These are phyloP conservation scores for Rhineura floridana DNA, from an alignment of 2,113 vertebrate species.

Conservation along the genomic window DNA sequence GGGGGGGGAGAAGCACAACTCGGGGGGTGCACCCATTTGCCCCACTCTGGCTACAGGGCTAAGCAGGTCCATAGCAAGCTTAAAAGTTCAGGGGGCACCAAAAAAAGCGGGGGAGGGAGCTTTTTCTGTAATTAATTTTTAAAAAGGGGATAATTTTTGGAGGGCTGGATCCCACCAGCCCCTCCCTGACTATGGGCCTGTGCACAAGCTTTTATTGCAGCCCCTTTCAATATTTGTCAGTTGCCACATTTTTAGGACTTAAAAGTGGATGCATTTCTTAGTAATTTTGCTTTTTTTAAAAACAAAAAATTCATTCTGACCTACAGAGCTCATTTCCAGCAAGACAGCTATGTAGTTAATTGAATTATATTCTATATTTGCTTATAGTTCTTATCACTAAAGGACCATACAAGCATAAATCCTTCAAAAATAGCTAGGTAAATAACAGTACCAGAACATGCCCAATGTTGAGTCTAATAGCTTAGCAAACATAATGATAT, in stretches of 20 bases:
- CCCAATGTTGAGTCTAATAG: not conserved
- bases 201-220: not conserved
- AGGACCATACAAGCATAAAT: not conserved
- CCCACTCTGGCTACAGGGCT: too few species aligned
- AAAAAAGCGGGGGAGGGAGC: too few species aligned
- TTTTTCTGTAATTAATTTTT: too few species aligned
- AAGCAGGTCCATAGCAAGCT: too few species aligned
- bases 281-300: not conserved
- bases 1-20: too few species aligned
- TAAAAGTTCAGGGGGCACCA: too few species aligned
- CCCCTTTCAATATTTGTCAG: not conserved
- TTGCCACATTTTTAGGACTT: not conserved
- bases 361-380: not conserved
- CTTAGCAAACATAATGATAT: slow-evolving; percentile 23
- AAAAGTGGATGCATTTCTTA: not conserved
- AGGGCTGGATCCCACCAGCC: too few species aligned
- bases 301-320: not conserved
- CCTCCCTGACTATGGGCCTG: too few species aligned
- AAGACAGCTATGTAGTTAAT: not conserved
- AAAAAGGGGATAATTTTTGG: too few species aligned
- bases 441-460: not conserved
- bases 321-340: not conserved
- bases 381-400: not conserved
- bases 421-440: not conserved
- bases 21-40: too few species aligned